A percentile compares a stretch with the other conserved stretches of the same genome.
Conservation (phyloP, 2,113 vertebrate genomes). For the Psilopsiagon aymara region DNA sequence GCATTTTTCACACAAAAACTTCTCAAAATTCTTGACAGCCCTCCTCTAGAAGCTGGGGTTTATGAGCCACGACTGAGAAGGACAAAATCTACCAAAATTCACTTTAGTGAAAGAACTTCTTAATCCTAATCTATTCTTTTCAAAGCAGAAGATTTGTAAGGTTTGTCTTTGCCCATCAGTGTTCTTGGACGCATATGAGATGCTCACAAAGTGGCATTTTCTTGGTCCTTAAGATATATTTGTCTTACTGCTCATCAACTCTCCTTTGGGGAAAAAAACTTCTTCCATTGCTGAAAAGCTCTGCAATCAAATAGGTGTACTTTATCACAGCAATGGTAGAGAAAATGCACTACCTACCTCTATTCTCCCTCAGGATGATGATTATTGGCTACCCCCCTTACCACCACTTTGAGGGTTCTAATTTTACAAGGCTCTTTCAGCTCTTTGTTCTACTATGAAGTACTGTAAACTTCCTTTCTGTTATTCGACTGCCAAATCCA, state of each 20-base stretch:
- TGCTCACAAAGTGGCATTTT: conserved; percentile 46
- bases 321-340: conserved; percentile 25
- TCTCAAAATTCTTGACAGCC: not conserved
- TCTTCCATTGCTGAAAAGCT: conserved; percentile 36
- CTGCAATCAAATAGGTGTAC: conserved; percentile 55
- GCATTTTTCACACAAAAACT: not conserved
- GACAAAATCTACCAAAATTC: not conserved
- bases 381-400: conserved; percentile 22
- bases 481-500: not conserved
- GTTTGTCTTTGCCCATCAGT: conserved; percentile 44
- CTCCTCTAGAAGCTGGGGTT: not conserved
- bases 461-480: not conserved
- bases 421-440: conserved; percentile 33
- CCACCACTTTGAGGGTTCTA: not conserved
- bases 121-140: conserved; percentile 11
- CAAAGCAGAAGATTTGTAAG: not conserved
- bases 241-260: conserved; percentile 55
- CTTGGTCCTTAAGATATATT: conserved; percentile 25
- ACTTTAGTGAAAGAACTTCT: not conserved
- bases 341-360: conserved; percentile 46
- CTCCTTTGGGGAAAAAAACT: conserved; percentile 14
- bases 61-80: not conserved
- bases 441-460: conserved; percentile 36
- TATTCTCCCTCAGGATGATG: conserved; percentile 16
- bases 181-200: conserved; percentile 2